phyloP scores from a whole-genome alignment of 2,113 vertebrate genomes.

The Percopsis transmontana region DNA sequence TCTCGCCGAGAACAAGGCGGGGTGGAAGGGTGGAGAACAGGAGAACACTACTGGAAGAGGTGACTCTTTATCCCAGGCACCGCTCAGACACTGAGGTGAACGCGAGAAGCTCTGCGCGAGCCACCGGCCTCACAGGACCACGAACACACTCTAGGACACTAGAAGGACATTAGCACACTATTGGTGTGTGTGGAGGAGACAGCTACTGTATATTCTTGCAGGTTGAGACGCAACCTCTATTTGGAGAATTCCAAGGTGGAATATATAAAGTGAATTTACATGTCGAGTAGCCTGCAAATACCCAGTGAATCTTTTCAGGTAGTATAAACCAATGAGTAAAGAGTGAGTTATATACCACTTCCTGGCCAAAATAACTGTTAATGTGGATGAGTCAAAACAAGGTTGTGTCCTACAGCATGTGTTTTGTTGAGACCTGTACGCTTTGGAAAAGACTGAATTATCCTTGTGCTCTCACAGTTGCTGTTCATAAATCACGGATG shows the following conservation, averaged over 20 bases:
- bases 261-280: too few relatives aligned
- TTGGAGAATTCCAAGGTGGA: too few relatives aligned
- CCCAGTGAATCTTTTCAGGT: constrained; percentile 15
- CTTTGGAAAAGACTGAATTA: constrained; percentile 40
- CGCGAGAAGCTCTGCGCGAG: background rate
- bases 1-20: background rate
- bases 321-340: constrained; percentile 35
- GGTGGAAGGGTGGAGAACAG: constrained; percentile 3
- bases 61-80: background rate
- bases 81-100: constrained; percentile 28
- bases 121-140: background rate
- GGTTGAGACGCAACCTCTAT: too few relatives aligned
- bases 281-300: too few relatives aligned
- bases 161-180: background rate
- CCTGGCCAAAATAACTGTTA: constrained; percentile 11
- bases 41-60: background rate
- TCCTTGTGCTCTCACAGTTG: constrained; percentile 30
- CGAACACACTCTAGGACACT: constrained; percentile 1
- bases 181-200: too few relatives aligned
- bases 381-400: constrained; percentile 13
- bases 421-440: constrained; percentile 33
- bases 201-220: too few relatives aligned
- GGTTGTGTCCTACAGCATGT: constrained; percentile 14
- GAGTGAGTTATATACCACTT: constrained; percentile 18
- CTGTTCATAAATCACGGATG: constrained; percentile 43